Evolutionary conservation across 2,888 invertebrate species (phyloP), one percentile per base, ranked within the genome.

Genomic region (Xestia xanthographa): DNA sequence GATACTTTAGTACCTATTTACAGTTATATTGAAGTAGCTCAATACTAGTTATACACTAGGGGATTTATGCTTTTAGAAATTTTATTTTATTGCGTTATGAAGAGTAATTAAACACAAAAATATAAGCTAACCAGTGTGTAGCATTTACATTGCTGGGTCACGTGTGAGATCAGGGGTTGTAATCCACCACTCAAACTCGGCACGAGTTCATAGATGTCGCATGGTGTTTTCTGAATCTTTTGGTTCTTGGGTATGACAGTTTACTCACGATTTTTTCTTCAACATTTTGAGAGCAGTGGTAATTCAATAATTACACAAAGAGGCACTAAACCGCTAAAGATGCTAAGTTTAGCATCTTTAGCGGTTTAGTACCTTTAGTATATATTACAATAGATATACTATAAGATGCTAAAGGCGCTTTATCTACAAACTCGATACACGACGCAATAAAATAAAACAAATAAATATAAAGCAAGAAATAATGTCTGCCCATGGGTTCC

Each of bases 401-500:
- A n/a, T n/a, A n/a, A n/a, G n/a, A n/a, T n/a, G n/a, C n/a, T n/a
- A 9, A 5, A 41, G 41, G 9, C 5, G 41, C 9, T 41, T 41
- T 41, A 9, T 0, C 9, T 2, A 12, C n/a, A 62, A 62, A 62
- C 3, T 41, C 0, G 5, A 38, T 14, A 60, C 26, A 38, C 1
- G 14, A 12, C n/a, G 29, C 6, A 6, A 6, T 63, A 11, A 38
- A 62, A 62, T n/a, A 22, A 62, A 75, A 76, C 74, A 22, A 79
- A 77, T 72, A 79, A 75, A 70, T 41, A 67, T 66, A 34, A 75
- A 48, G 12, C 14, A 53, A 26, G 34, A 76, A 62, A 80, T 75
- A 86, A 84, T 77, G 65, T 45, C 70, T 71, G 38, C 66, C 79
- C 66, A 60, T 53, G 66, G 86, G 78, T 56, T 75, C 74, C 53